Evolutionary conservation across 2,888 invertebrate genomes (phyloP).

Genomic region (Agrenia bidenticulata): DNA sequence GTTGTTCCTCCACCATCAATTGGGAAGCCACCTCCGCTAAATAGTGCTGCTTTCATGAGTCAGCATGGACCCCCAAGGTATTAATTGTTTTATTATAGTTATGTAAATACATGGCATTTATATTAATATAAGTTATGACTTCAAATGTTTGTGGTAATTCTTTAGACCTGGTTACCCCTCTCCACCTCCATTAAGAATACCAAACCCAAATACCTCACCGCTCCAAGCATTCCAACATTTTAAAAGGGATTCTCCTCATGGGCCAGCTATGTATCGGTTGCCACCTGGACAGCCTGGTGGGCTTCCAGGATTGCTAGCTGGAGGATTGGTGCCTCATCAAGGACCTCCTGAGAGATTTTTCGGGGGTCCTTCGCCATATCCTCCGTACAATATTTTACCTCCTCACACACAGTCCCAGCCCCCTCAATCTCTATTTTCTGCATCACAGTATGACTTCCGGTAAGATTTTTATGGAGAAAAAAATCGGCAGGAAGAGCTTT

Average conservation of each 20-base stretch:
- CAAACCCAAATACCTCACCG: slow-evolving; percentile 44
- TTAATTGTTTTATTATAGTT: neutral
- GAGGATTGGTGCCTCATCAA: slow-evolving; percentile 38
- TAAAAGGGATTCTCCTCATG: slow-evolving; percentile 36
- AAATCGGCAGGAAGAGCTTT: too few species aligned
- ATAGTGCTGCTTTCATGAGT: slow-evolving; percentile 39
- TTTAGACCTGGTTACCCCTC: slow-evolving; percentile 41
- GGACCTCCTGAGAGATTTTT: slow-evolving; percentile 23
- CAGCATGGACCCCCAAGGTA: slow-evolving; percentile 44
- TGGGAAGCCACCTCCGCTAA: slow-evolving; percentile 52
- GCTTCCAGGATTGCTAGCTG: slow-evolving; percentile 33
- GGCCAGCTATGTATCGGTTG: slow-evolving; percentile 37
- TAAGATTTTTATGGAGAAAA: slow-evolving; percentile 25
- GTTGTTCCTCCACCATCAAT: slow-evolving; percentile 33
- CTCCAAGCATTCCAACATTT: slow-evolving; percentile 51
- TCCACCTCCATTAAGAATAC: slow-evolving; percentile 45
- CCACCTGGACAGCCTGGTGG: slow-evolving; percentile 36
- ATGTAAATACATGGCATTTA: neutral
- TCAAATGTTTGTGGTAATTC: neutral
- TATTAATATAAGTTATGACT: neutral
- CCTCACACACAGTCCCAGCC: slow-evolving; percentile 45
- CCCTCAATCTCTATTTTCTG: slow-evolving; percentile 33
- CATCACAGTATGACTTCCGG: slow-evolving; percentile 49
- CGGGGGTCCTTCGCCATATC: slow-evolving; percentile 32
- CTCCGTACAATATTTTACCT: slow-evolving; percentile 46